Conservation (phyloP, 2,113 vertebrate genomes). For the Poicephalus meyeri region DNA sequence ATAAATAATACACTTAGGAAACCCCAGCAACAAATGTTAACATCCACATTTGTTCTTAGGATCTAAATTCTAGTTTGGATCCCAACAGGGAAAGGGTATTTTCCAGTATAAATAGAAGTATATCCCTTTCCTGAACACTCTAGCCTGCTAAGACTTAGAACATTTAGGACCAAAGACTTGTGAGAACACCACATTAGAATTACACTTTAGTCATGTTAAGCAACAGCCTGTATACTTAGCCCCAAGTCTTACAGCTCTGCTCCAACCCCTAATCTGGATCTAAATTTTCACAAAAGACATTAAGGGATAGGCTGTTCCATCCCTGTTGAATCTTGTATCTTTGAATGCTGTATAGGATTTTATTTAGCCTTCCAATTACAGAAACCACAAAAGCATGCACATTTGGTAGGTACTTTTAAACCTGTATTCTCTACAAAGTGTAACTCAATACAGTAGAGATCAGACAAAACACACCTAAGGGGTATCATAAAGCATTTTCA, state of each 20-base stretch:
- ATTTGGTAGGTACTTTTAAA: neutral
- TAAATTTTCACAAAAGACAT: neutral
- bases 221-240: neutral
- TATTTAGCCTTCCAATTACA: neutral
- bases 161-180: neutral
- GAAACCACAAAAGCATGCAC: neutral
- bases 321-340: neutral
- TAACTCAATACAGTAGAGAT: neutral
- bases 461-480: constrained; percentile 21
- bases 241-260: neutral
- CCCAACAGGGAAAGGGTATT: neutral
- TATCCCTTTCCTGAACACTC: neutral
- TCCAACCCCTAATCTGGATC: neutral
- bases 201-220: neutral
- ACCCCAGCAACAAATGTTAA: neutral
- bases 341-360: neutral
- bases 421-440: neutral
- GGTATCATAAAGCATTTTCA: neutral
- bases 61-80: neutral
- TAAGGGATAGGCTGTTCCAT: neutral
- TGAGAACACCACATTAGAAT: neutral
- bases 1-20: constrained; percentile 6
- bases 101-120: neutral
- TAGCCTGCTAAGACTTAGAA: neutral
- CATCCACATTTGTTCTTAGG: neutral